These are phyloP conservation scores for Oncorhynchus gorbuscha DNA, from an alignment of 2,113 vertebrate species.

Conservation along the genomic window DNA sequence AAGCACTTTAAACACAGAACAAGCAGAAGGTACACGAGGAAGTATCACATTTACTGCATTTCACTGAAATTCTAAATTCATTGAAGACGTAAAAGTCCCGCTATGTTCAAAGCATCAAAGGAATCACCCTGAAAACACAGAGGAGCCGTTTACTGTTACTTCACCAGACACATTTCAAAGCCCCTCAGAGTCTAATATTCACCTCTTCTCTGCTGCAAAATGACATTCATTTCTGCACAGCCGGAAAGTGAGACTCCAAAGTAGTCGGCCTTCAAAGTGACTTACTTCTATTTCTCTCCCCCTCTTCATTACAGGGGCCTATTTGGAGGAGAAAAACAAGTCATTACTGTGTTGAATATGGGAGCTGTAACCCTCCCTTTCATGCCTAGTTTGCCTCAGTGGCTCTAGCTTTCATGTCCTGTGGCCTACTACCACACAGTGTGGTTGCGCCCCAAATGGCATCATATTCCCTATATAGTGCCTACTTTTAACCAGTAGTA, in stretches of 20 bases:
- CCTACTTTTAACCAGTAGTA: too few species aligned
- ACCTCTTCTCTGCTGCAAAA: constrained; percentile 37
- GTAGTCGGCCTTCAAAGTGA: constrained; percentile 29
- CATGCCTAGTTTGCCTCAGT: constrained; percentile 45
- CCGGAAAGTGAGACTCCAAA: constrained; percentile 15
- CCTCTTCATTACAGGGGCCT: constrained; percentile 43
- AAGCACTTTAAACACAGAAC: constrained; percentile 27
- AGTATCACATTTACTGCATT: constrained; percentile 12
- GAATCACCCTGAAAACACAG: constrained; percentile 30
- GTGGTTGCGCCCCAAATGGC: constrained; percentile 20
- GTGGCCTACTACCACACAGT: constrained; percentile 36
- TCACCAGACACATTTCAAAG: constrained; percentile 27
- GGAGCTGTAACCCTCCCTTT: constrained; percentile 41
- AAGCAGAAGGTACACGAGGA: constrained; percentile 13
- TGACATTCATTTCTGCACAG: constrained; percentile 39
- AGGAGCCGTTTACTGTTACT: constrained; percentile 7
- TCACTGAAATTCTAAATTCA: not conserved
- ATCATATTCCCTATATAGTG: too few species aligned
- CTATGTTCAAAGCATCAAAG: constrained; percentile 45
- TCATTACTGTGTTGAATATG: constrained; percentile 55
- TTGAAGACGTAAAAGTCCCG: constrained; percentile 9
- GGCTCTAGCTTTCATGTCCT: constrained; percentile 22
- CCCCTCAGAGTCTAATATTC: constrained; percentile 37
- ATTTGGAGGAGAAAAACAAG: constrained; percentile 50
- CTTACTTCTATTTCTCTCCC: constrained; percentile 40